Base-by-base conservation (phyloP, 2,888 invertebrate species). In the Silvanus unidentatus region DNA sequence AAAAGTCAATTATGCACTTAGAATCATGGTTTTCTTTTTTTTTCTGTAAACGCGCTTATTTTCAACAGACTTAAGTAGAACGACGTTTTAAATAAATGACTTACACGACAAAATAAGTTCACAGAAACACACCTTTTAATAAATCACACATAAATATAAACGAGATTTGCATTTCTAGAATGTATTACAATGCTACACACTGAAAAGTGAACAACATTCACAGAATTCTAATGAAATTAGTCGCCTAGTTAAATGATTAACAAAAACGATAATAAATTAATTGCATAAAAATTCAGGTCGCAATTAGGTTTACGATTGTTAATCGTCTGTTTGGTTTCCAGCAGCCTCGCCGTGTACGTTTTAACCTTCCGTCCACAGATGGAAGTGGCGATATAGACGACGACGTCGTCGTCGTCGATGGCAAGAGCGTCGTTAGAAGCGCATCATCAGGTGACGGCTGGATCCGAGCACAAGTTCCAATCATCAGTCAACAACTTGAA, bases 301-400 rank as follows among this genome's bases (percentile, higher is more conserved):
- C n/a, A 16, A 37, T 13, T 16, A 8, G n/a, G n/a, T n/a, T n/a
- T n/a, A 37, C 4, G 13, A 37, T n/a, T 29, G 48, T 2, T 13
- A 30, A 38, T 30, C 36, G 12, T 45, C 44, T 32, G 22, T 30
- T 34, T 6, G 34, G 37, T 62, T 62, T 14, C n/a, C n/a, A n/a
- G n/a, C 59, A 70, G 69, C 45, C 57, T 11, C 65, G 69, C 15
- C 63, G 65, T 40, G 70, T 70, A 10, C 64, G 67, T 38, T 70
- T 69, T 58, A 57, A 60, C 37, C 55, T 70, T 29, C 68, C 69
- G 14, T 48, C 65, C 41, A 32, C 64, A 63, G 68, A 68, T 56
- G 63, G 55, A 57, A 58, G 50, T 46, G 43, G 42, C 9, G 5
- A 36, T 16, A n/a, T 34, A 39, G 52, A 42, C 43, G 37, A 36